These are phyloP conservation scores for Pheucticus melanocephalus DNA, from an alignment of 2,113 vertebrate species.

Conservation along the genomic window DNA sequence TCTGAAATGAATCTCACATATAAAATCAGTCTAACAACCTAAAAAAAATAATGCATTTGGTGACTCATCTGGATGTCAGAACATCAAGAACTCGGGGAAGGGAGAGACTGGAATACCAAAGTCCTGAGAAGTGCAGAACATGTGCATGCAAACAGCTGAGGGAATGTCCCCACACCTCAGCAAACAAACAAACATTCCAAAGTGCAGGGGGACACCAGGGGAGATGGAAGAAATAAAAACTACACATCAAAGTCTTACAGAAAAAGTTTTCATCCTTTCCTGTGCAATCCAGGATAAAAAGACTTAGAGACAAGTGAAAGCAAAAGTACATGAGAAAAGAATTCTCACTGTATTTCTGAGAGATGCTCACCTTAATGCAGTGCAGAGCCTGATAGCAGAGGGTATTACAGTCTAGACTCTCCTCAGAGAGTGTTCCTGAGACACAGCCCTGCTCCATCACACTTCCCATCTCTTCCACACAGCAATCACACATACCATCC, in stretches of 20 bases:
- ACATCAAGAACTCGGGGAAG: background rate
- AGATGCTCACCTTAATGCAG: background rate
- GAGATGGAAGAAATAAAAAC: background rate
- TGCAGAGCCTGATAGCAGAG: background rate
- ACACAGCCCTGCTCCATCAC: background rate
- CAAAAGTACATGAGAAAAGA: background rate
- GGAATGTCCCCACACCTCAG: background rate
- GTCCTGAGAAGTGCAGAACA: background rate
- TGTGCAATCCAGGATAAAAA: background rate
- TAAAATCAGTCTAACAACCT: background rate
- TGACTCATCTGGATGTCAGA: constrained; percentile 4
- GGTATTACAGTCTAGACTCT: background rate
- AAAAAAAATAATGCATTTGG: background rate
- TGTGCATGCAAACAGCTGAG: background rate
- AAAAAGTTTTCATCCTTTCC: background rate
- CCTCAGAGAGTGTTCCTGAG: background rate
- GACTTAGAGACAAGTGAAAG: background rate
- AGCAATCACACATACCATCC: background rate
- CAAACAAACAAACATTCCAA: background rate
- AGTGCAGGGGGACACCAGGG: background rate
- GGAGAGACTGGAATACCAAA: background rate
- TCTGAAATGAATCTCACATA: constrained; percentile 11
- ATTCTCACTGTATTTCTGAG: background rate
- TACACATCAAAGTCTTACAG: background rate
- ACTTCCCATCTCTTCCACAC: background rate